phyloP scores from a whole-genome alignment of 2,888 invertebrate species.

The Polydrusus cervinus region DNA sequence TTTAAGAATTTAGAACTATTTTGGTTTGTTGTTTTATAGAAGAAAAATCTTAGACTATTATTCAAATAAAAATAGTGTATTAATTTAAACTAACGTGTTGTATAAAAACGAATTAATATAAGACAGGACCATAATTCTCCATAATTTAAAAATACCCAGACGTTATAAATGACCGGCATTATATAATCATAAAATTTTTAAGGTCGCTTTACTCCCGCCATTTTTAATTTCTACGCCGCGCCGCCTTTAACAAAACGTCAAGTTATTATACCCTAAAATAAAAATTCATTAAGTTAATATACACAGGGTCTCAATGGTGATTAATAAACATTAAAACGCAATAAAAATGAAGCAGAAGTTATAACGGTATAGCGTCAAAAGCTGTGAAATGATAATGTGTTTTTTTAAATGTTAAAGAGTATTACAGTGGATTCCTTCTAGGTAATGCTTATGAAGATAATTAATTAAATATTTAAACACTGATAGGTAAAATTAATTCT shows the following conservation, averaged over 20 bases:
- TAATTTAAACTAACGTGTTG: too few species aligned
- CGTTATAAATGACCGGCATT: too few species aligned
- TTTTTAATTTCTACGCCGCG: constrained; percentile 27
- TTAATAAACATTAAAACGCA: constrained; percentile 49
- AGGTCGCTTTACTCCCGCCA: constrained; percentile 13
- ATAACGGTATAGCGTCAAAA: constrained; percentile 19
- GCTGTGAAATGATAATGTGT: constrained; percentile 6
- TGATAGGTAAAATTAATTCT: too few species aligned
- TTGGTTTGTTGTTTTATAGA: too few species aligned
- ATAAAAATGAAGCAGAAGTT: constrained; percentile 34
- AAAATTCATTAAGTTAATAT: constrained; percentile 44
- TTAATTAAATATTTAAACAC: too few species aligned
- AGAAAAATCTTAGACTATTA: too few species aligned
- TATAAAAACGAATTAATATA: too few species aligned
- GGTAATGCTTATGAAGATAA: neutral
- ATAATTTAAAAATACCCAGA: constrained; percentile 1
- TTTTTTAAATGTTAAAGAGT: constrained; percentile 7
- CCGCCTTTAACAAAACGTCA: constrained; percentile 12
- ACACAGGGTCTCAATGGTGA: constrained; percentile 30
- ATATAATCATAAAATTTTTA: constrained; percentile 20
- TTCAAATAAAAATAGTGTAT: too few species aligned
- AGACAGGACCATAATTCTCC: neutral
- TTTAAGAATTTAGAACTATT: too few species aligned
- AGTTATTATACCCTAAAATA: constrained; percentile 34
- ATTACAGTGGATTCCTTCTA: neutral